A percentile compares a stretch with the other conserved stretches of the same genome.
Evolutionary conservation across 35 echinoderm and acorn worm genomes (phyloP).

Genomic region (Anneissia japonica): DNA sequence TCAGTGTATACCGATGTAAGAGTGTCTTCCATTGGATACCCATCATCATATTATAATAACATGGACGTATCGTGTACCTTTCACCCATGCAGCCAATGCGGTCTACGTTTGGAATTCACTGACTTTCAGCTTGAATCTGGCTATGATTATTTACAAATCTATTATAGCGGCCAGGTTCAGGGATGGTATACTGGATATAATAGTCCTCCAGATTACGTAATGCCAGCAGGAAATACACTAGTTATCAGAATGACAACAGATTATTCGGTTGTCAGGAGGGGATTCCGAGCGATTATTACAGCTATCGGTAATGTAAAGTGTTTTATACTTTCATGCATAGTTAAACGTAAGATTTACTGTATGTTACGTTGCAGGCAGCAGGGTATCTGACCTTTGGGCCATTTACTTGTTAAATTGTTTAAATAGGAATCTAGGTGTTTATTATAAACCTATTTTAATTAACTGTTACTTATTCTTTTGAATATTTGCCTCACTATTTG

Average conservation of each 20-base stretch:
- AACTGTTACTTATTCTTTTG: no score
- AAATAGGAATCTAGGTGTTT: no score
- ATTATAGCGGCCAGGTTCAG: neutral
- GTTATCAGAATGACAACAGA: neutral
- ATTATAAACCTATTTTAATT: no score
- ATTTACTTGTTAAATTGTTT: no score
- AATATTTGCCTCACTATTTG: no score
- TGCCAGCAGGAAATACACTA: neutral
- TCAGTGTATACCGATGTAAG: neutral
- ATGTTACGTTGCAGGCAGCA: no score
- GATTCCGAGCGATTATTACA: neutral
- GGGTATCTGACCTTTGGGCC: no score
- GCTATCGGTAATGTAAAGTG: neutral
- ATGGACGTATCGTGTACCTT: neutral
- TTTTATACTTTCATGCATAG: no score
- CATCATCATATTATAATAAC: neutral
- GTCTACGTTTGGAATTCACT: neutral
- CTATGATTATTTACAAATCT: neutral
- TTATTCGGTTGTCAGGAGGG: neutral
- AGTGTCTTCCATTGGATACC: neutral
- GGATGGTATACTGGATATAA: neutral
- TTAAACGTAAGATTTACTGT: no score
- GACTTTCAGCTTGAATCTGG: neutral
- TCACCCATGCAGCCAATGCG: neutral
- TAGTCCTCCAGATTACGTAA: neutral